Percentiles rank a stretch among this genome's conserved stretches.
Evolutionary conservation across 2,113 vertebrate species (phyloP).

Genomic region (Delphinus delphis): DNA sequence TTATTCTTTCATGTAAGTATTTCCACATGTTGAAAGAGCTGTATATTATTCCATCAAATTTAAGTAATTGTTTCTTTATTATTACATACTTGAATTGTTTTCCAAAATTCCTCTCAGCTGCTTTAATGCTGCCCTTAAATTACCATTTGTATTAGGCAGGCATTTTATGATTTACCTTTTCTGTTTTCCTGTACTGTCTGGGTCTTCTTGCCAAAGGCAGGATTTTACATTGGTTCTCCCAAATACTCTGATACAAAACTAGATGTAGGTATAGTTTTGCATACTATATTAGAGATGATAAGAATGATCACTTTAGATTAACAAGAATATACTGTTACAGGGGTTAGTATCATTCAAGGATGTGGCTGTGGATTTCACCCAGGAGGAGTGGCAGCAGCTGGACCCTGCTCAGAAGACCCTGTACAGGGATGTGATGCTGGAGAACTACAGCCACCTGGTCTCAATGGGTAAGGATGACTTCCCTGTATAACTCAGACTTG

Average conservation of each 20-base stretch:
- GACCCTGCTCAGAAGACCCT: constrained; percentile 44
- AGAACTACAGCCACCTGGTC: constrained; percentile 63
- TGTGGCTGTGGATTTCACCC: constrained; percentile 67
- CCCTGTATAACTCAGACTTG: not conserved
- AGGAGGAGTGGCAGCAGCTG: constrained; percentile 59
- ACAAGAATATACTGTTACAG: constrained; percentile 58
- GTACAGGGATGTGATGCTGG: constrained; percentile 67
- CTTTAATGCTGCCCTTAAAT: constrained; percentile 10
- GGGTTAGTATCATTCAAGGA: constrained; percentile 66
- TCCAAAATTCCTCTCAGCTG: not conserved
- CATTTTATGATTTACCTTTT: constrained; percentile 12
- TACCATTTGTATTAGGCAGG: not conserved
- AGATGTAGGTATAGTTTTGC: not conserved
- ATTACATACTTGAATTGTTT: not conserved
- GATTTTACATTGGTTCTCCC: not conserved
- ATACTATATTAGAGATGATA: not conserved
- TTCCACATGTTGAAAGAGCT: not conserved
- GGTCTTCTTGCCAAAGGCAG: not conserved
- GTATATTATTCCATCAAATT: not conserved
- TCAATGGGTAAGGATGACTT: constrained; percentile 62
- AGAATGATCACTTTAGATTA: constrained; percentile 41
- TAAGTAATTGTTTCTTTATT: not conserved
- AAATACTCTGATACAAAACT: not conserved
- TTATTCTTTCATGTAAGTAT: not conserved
- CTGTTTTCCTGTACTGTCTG: not conserved